Evolutionary conservation across 2,888 invertebrate species (phyloP).

Genomic region (Lagria hirta): DNA sequence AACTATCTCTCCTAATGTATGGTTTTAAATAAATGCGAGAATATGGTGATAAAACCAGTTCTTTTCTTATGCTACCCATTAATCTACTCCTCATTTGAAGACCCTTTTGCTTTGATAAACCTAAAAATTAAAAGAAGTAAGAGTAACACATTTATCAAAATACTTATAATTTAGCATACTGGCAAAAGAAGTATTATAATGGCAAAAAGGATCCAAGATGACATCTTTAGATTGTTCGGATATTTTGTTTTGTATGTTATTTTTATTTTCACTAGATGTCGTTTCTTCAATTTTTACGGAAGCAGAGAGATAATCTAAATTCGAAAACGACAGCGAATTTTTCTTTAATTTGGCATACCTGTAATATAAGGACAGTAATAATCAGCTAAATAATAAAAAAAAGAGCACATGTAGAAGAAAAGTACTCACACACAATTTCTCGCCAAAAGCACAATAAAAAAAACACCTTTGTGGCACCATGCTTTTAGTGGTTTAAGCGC

Average conservation of each 20-base stretch:
- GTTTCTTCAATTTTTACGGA: too few species aligned
- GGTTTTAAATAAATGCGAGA: slow-evolving; percentile 77
- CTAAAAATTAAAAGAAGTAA: slow-evolving; percentile 30
- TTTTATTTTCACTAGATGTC: slow-evolving; percentile 19
- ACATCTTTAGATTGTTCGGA: too few species aligned
- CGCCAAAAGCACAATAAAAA: too few species aligned
- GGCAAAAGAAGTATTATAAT: slow-evolving; percentile 50
- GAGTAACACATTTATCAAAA: slow-evolving; percentile 4
- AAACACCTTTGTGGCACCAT: too few species aligned
- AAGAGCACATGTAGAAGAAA: too few species aligned
- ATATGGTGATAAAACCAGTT: slow-evolving; percentile 66
- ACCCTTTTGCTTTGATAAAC: slow-evolving; percentile 39
- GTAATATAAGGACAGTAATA: too few species aligned
- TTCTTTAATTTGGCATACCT: slow-evolving; percentile 35
- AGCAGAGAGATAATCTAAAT: slow-evolving; percentile 31
- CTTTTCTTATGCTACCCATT: slow-evolving; percentile 46
- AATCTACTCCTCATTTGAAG: slow-evolving; percentile 40
- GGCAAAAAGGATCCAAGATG: slow-evolving; percentile 49
- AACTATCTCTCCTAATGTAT: slow-evolving; percentile 74
- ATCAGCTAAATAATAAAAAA: too few species aligned
- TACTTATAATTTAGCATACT: slow-evolving; percentile 38
- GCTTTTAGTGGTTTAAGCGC: too few species aligned
- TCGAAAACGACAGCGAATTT: slow-evolving; percentile 26
- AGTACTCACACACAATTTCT: too few species aligned
- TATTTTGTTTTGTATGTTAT: too few species aligned